Evolutionary conservation across 2,888 invertebrate genomes (phyloP).

Genomic region (Cantharis flavilabris): DNA sequence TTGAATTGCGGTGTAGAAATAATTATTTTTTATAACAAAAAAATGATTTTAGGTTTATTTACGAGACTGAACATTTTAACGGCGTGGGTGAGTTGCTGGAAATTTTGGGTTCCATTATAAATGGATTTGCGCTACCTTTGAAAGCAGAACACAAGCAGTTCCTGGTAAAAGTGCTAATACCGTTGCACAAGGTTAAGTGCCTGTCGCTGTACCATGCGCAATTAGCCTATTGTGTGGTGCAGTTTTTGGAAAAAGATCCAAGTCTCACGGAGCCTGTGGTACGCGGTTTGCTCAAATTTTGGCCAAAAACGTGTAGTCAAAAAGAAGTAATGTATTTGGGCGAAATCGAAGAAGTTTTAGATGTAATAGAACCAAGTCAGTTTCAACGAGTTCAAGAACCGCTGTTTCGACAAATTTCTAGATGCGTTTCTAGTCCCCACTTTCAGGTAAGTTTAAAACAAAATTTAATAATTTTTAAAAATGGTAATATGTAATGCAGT

Average conservation of each 20-base stretch:
- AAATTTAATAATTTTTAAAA: too few relatives aligned
- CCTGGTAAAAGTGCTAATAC: constrained; percentile 90
- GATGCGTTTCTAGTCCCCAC: constrained; percentile 99
- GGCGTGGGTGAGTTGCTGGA: constrained; percentile 96
- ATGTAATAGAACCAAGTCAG: constrained; percentile 99
- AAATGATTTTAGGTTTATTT: constrained; percentile 79
- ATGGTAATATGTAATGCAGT: too few relatives aligned
- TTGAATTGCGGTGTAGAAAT: background rate
- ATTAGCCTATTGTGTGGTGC: constrained; percentile 97
- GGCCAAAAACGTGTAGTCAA: constrained; percentile 98
- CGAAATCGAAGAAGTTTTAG: constrained; percentile 98
- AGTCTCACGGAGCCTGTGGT: constrained; percentile 94
- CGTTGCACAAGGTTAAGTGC: constrained; percentile 95
- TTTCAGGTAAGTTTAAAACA: constrained; percentile 80
- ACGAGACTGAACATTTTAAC: constrained; percentile 98
- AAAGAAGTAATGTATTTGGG: constrained; percentile 99
- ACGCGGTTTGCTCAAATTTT: constrained; percentile 91
- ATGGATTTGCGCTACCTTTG: constrained; percentile 96
- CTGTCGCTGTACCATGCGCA: constrained; percentile 97
- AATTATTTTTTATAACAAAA: background rate
- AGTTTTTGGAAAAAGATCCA: constrained; percentile 97
- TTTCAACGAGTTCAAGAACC: constrained; percentile 98
- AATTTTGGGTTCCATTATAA: constrained; percentile 97
- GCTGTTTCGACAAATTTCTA: constrained; percentile 96
- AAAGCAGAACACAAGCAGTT: constrained; percentile 99